Base-by-base conservation (phyloP, 2,888 invertebrate species). In the Polydrusus cervinus region DNA sequence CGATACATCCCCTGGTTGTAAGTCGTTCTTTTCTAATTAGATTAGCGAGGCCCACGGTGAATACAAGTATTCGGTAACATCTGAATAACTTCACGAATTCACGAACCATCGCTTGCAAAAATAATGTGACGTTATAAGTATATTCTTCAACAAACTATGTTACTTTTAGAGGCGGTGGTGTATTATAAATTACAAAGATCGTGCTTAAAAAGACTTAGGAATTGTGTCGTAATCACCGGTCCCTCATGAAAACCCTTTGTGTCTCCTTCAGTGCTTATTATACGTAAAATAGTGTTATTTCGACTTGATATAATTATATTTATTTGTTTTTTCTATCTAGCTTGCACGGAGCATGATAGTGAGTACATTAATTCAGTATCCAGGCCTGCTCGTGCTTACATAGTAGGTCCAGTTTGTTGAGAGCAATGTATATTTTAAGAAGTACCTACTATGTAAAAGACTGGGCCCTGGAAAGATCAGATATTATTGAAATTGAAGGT, bases 271-370 rank as follows among this genome's bases (percentile, higher is more conserved):
- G 47, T 53, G 49, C 53, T 45, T 51, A 60, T 60, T 16, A 16
- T 30, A 16, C 38, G 57, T 60, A 3, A 60, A 16, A 11, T 60
- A 38, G 38, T 38, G 38, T 1, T 60, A 10, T 20, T 57, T 67
- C 25, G 14, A 9, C 14, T 8, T n/a, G 9, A 47, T 25, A 66
- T 30, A 62, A 53, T 62, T 64, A 49, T 47, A 57, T 64, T 60
- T 74, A 53, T 45, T 47, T 69, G 60, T 68, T 53, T 60, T 60
- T 71, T 55, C 68, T 91, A 89, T 90, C 89, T 90, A 91, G 94
- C 94, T 94, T 93, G 93, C 94, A 93, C 93, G 94, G 93, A 93
- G 93, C 93, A 94, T 94, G 94, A 93, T 93, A 92, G 94, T 94
- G 93, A 94, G 94, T 94, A 94, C 38, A 38, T 16, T 90, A 83